A percentile compares a stretch with the other conserved stretches of the same genome.
Conservation (phyloP, 2,797 vertebrate species). For the Tadarida brasiliensis region DNA sequence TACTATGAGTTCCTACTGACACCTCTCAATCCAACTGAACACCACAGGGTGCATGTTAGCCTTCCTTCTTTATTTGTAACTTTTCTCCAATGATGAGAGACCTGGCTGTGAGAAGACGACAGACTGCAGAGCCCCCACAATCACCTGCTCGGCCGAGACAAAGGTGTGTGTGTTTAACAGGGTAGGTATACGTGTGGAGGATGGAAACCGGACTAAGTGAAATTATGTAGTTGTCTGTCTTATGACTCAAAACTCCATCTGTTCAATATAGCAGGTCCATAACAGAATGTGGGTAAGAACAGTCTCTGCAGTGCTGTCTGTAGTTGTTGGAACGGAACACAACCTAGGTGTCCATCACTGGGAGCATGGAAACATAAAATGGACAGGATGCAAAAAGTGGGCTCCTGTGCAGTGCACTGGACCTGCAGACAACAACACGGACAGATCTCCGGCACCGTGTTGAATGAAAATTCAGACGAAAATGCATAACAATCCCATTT, state of each 20-base stretch:
- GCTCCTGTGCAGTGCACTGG: not conserved
- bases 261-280: not conserved
- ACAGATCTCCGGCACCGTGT: not conserved
- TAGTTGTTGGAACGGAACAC: not conserved
- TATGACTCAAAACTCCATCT: not conserved
- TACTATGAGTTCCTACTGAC: not conserved
- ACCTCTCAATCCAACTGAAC: not conserved
- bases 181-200: not conserved
- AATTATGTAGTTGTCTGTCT: not conserved
- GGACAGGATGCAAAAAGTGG: not conserved
- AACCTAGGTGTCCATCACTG: not conserved
- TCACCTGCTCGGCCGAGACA: not conserved
- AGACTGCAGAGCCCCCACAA: not conserved
- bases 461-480: not conserved
- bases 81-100: not conserved
- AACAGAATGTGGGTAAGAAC: not conserved
- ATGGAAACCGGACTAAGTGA: not conserved
- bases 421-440: not conserved
- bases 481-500: not conserved
- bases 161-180: not conserved
- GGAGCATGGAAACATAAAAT: too few relatives aligned
- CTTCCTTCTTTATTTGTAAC: not conserved
- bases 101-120: not conserved
- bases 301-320: fast-evolving
- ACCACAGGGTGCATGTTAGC: fast-evolving